Conservation (phyloP, 2,797 vertebrate genomes). For the Steatocranus sp. region DNA sequence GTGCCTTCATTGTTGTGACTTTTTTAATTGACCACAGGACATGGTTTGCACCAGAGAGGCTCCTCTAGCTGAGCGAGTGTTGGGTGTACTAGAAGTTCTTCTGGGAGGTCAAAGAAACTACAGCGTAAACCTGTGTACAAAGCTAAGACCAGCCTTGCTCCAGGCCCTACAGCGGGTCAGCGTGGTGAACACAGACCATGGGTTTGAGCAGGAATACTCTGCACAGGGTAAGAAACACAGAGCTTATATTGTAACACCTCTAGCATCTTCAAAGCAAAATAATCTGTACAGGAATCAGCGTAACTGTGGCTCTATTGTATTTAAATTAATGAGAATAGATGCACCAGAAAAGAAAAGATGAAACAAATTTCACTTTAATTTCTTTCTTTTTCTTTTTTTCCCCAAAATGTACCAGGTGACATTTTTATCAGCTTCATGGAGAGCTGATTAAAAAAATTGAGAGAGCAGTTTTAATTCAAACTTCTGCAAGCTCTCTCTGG, state of each 20-base stretch:
- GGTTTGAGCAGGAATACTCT: not conserved
- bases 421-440: not conserved
- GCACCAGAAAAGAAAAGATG: not conserved
- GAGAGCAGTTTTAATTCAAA: not conserved
- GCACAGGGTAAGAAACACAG: conserved; percentile 31
- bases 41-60: conserved; percentile 75
- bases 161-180: conserved; percentile 79
- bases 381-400: not conserved
- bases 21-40: conserved; percentile 65
- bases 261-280: not conserved
- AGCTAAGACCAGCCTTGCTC: conserved; percentile 79
- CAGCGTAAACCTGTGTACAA: conserved; percentile 68
- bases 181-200: conserved; percentile 34
- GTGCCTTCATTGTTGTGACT: not conserved
- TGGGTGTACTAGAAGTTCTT: conserved; percentile 72
- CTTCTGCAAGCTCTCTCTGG: not conserved
- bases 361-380: not conserved
- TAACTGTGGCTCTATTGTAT: not conserved
- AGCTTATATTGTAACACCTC: not conserved
- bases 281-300: not conserved
- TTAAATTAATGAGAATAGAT: not conserved
- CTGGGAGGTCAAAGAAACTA: conserved; percentile 63
- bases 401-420: not conserved
- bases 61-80: conserved; percentile 72
- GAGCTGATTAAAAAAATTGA: not conserved